phyloP scores from a whole-genome alignment of 2,888 invertebrate species.

The Drosophila leonis region DNA sequence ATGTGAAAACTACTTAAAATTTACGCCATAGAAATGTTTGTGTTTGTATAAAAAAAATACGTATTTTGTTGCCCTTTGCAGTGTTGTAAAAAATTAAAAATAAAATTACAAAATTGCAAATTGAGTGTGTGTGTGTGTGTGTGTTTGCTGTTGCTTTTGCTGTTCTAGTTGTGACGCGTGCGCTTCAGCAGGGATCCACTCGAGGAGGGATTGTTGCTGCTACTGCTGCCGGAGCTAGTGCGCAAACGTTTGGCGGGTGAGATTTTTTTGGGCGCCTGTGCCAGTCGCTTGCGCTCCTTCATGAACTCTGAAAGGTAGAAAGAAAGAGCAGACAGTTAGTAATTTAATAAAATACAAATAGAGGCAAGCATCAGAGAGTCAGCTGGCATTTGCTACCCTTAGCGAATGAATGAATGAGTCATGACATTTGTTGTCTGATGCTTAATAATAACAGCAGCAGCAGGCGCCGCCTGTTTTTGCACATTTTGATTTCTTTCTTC shows the following conservation, averaged over 20 bases:
- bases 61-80: conserved; percentile 36
- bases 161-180: conserved; percentile 54
- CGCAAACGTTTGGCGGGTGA: conserved; percentile 84
- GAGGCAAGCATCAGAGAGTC: conserved; percentile 54
- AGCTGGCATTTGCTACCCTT: conserved; percentile 60
- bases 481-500: conserved; percentile 66
- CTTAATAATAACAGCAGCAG: conserved; percentile 63
- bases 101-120: conserved; percentile 71
- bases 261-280: conserved; percentile 84
- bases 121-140: conserved; percentile 18
- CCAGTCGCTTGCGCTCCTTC: conserved; percentile 85
- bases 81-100: conserved; percentile 57
- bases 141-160: neutral
- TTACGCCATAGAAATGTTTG: conserved; percentile 29
- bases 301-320: conserved; percentile 81
- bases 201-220: conserved; percentile 40
- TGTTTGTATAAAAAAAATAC: conserved; percentile 38
- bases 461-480: conserved; percentile 80
- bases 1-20: conserved; percentile 51
- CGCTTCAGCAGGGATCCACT: conserved; percentile 69
- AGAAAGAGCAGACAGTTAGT: conserved; percentile 27
- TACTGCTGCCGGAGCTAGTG: conserved; percentile 64
- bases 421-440: conserved; percentile 42
- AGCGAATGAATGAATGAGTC: conserved; percentile 31
- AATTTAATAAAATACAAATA: conserved; percentile 34